Percentiles rank a stretch among this genome's conserved stretches.
These are phyloP conservation scores for Hyperoplus lanceolatus DNA, from an alignment of 2,797 vertebrate species.

Conservation along the genomic window DNA sequence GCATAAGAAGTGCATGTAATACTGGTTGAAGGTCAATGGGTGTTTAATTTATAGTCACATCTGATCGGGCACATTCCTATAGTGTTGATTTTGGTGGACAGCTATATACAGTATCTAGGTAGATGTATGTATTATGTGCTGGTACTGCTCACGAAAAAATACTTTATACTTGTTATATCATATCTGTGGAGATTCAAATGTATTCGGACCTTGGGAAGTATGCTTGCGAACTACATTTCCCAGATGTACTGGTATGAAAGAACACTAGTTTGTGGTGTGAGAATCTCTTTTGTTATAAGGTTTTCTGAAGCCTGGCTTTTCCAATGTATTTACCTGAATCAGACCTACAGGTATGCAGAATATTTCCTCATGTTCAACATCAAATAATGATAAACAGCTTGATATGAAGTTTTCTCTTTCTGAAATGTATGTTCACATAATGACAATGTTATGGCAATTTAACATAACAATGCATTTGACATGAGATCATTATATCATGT, in stretches of 20 bases:
- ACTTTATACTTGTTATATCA: not conserved
- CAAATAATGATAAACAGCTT: not conserved
- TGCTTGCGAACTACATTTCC: not conserved
- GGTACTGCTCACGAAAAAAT: too few species aligned
- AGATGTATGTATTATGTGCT: too few species aligned
- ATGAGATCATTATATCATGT: not conserved
- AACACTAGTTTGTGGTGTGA: not conserved
- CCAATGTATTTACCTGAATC: not conserved
- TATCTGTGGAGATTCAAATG: not conserved
- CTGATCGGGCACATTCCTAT: too few species aligned
- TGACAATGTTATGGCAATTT: not conserved
- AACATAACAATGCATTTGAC: not conserved
- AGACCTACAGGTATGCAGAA: not conserved
- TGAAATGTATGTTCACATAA: not conserved
- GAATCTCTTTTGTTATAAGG: not conserved
- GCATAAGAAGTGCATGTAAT: too few species aligned
- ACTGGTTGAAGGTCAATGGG: too few species aligned
- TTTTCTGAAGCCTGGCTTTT: not conserved
- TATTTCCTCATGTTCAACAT: not conserved
- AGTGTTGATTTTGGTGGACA: fast-evolving
- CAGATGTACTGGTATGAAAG: not conserved
- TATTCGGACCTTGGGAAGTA: not conserved
- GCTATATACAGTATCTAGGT: not conserved
- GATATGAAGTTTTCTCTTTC: not conserved
- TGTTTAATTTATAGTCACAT: not conserved